Percentiles rank a stretch among this genome's conserved stretches.
Conservation (phyloP, 2,797 vertebrate species). For the Gallirallus australis region DNA sequence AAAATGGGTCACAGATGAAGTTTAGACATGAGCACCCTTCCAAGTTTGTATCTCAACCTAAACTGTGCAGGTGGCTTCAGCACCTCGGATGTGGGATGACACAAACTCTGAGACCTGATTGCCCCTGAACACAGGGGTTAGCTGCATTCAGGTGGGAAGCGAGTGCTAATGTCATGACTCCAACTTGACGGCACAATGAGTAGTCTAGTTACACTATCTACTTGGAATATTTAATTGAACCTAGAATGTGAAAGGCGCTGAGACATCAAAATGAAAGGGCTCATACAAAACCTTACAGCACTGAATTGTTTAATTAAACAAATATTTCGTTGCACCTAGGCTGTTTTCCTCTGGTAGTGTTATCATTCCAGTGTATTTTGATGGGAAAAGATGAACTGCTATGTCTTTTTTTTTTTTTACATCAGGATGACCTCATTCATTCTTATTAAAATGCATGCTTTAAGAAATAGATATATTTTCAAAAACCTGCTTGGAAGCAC, state of each 20-base stretch:
- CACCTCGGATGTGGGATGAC: not conserved
- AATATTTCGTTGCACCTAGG: not conserved
- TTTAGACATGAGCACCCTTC: not conserved
- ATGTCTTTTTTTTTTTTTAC: not conserved
- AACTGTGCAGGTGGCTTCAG: not conserved
- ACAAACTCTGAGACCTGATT: not conserved
- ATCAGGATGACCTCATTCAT: not conserved
- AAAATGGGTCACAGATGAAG: not conserved
- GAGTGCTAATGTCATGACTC: not conserved
- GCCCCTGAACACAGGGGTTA: rapidly evolving
- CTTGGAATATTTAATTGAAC: not conserved
- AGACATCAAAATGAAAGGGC: not conserved
- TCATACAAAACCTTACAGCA: not conserved
- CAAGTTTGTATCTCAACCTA: not conserved
- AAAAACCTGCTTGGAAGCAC: too few relatives aligned
- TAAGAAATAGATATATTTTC: not conserved
- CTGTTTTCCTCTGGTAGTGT: not conserved
- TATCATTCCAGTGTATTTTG: not conserved
- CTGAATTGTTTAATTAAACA: not conserved
- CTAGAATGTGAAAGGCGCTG: not conserved
- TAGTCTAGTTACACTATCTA: not conserved
- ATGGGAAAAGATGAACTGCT: not conserved
- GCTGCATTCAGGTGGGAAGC: not conserved
- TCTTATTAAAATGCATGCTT: not conserved
- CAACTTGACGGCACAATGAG: not conserved